Base-by-base conservation (phyloP, 2,113 vertebrate genomes). In the Sphaerodactylus townsendi region DNA sequence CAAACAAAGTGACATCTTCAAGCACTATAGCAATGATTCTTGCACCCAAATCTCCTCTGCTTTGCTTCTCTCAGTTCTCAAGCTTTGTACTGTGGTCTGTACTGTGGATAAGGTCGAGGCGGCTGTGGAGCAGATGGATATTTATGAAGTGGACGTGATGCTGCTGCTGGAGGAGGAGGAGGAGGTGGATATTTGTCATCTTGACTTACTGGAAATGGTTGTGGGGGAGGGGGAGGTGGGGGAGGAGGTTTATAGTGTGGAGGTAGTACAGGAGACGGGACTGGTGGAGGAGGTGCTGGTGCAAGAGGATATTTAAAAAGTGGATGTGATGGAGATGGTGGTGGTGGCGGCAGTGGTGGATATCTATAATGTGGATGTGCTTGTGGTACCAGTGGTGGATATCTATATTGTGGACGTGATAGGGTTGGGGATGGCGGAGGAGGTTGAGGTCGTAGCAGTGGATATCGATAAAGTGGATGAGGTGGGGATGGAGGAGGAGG, bases 101-200 rank as follows among this genome's bases (percentile, higher is more conserved):
- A 62, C 59, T 62, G 59, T 62, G 59, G n/a, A 35, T 50, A 23
- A 93, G 91, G 91, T n/a, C 25, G 35, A 30, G 65, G 50, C 4
- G 28, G 15, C 33, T 25, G 41, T 62, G 30, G n/a, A 64, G 13
- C 35, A 2, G 48, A 5, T n/a, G 46, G 19, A 53, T 33, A 37
- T 46, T 10, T 69, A 53, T 28, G n/a, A 23, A 39, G n/a, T 28
- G 50, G 17, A 48, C 25, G 41, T 44, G 14, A 59, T 23, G 64
- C 39, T 23, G 39, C 35, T 28, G 37, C 11, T 21, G 77, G 44
- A 2, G 39, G 37, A 1, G 5, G 77, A 28, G 65, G 33, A 15
- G 6, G 59, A n/a, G 53, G 19, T 41, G 23, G 30, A 17, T 46
- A 41, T 7, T 5, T 66, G 0, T n/a, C 39, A 21, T 41, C n/a